Base-by-base conservation (phyloP, 2,888 invertebrate genomes). In the Agrochola macilenta region DNA sequence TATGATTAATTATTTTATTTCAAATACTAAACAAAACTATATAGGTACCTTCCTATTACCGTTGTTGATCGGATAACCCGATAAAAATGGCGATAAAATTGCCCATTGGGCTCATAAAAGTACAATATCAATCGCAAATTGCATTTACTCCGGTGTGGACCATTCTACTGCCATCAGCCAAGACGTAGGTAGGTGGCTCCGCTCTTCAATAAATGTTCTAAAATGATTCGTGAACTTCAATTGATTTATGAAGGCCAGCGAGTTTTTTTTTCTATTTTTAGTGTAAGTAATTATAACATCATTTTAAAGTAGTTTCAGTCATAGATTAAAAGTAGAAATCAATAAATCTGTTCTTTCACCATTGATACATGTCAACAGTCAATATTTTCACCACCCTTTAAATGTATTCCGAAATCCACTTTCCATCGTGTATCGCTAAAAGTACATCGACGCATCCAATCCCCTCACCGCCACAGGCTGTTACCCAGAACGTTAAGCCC, bases 401-500 rank as follows among this genome's bases (percentile, higher is more conserved):
- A 9, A 43, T 23, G 23, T 26, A 26, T 9, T 5, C 0, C 0
- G 5, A 66, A 77, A 77, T 26, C 49, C 43, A 77, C 74, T 9
- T 60, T 20, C 43, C 3, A 49, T 60, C 65, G 39, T 82, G 68
- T 83, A 35, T 35, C 35, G 9, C 63, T 69, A 52, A 83, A 82
- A 83, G 68, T 26, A 82, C 57, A 57, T 63, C 43, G 30, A 64
- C 39, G 2, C 30, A 57, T 39, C 8, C n/a, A 60, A 71, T 30
- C 75, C 70, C 9, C 23, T 26, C 39, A 71, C 23, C 69, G 85
- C 85, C 66, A 26, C 49, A 81, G 66, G 58, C 76, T 58, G 74
- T 84, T 80, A 81, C 52, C 66, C 68, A 60, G 49, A 64, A 60
- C 64, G 54, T 70, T 60, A 84, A 75, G 11, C 58, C n/a, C 58